These are phyloP conservation scores for Achatina immaculata DNA, from an alignment of 1,140 invertebrate species.

Conservation along the genomic window DNA sequence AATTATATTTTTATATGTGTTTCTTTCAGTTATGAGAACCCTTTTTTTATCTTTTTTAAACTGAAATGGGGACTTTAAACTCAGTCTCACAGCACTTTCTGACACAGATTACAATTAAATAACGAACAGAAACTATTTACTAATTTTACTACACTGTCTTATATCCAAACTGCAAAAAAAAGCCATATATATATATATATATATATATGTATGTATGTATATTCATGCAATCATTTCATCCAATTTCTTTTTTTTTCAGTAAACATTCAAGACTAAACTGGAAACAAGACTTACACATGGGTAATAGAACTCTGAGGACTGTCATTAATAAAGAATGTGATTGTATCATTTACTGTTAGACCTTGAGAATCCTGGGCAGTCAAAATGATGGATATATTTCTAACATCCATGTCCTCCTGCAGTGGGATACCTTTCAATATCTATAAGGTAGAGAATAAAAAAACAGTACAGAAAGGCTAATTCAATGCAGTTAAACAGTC, in stretches of 20 bases:
- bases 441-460: background rate
- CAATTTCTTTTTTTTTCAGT: no score
- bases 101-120: no score
- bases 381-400: slow-evolving; percentile 16
- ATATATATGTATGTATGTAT: slow-evolving; percentile 6
- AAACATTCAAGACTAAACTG: background rate
- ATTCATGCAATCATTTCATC: no score
- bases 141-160: no score
- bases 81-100: no score
- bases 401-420: background rate
- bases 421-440: slow-evolving; percentile 35
- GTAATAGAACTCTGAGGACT: slow-evolving; percentile 13
- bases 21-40: no score
- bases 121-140: no score
- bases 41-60: no score
- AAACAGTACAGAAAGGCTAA: background rate
- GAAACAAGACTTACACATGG: slow-evolving; percentile 16
- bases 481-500: background rate
- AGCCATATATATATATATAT: slow-evolving; percentile 13
- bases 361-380: slow-evolving; percentile 38
- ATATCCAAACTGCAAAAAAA: no score
- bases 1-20: no score
- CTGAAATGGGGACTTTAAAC: no score
- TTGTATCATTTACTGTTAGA: slow-evolving; percentile 25
- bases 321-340: slow-evolving; percentile 41